A percentile compares a stretch with the other conserved stretches of the same genome.
These are phyloP conservation scores for Parapristionchus giblindavisi DNA, from an alignment of 2,888 invertebrate genomes.

Conservation along the genomic window DNA sequence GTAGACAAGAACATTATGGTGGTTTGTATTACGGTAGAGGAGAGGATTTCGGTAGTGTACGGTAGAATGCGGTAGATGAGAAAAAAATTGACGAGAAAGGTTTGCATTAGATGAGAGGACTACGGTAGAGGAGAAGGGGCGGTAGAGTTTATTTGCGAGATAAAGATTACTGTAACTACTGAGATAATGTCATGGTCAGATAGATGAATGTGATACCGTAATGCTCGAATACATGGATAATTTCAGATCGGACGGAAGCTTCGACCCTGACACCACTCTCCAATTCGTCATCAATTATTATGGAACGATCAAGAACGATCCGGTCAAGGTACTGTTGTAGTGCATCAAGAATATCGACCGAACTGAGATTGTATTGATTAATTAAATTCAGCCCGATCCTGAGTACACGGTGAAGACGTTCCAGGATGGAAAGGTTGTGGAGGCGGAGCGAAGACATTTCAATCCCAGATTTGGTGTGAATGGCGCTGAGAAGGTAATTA, in stretches of 20 bases:
- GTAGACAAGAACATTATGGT: not conserved
- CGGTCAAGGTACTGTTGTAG: conserved; percentile 48
- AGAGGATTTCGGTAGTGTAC: too few species aligned
- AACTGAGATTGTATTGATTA: not conserved
- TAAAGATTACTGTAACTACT: too few species aligned
- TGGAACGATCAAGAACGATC: conserved; percentile 61
- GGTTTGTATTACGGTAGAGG: too few species aligned
- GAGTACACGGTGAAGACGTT: conserved; percentile 66
- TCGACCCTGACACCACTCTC: conserved; percentile 58
- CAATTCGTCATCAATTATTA: conserved; percentile 65
- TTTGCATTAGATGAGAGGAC: too few species aligned
- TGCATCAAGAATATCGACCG: not conserved
- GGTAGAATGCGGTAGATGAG: not conserved
- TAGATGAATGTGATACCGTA: not conserved
- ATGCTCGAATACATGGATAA: not conserved
- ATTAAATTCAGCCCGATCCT: conserved; percentile 53
- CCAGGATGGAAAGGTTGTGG: conserved; percentile 62
- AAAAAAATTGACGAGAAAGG: not conserved
- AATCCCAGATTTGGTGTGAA: conserved; percentile 66
- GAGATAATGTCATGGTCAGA: not conserved
- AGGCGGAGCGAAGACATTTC: conserved; percentile 59
- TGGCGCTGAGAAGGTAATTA: conserved; percentile 54
- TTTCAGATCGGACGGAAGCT: conserved; percentile 24
- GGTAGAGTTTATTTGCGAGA: too few species aligned
- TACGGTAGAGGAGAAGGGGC: too few species aligned